A percentile compares a stretch with the other conserved stretches of the same genome.
Conservation (phyloP, 2,888 invertebrate genomes). For the Phymatocera aterrima region DNA sequence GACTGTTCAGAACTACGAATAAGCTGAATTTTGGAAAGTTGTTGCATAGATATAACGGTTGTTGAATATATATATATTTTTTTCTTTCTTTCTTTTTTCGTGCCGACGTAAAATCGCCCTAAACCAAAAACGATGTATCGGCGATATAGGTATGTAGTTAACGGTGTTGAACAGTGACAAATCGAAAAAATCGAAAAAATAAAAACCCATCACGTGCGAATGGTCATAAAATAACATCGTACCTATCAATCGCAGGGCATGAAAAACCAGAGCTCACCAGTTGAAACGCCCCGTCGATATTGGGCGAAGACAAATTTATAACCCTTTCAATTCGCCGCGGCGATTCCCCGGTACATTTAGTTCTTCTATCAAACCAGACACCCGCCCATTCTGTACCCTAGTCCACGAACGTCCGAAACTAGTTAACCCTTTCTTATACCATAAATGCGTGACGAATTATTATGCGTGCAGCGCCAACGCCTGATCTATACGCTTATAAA, state of each 20-base stretch:
- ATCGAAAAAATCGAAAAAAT: no score
- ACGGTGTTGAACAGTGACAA: background rate
- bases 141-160: background rate
- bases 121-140: background rate
- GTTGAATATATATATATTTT: no score
- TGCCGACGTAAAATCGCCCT: background rate
- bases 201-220: slow-evolving; percentile 13
- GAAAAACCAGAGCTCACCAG: background rate
- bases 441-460: slow-evolving; percentile 33
- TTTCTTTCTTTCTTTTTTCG: background rate
- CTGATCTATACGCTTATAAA: background rate
- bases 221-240: slow-evolving; percentile 1
- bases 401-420: slow-evolving; percentile 33
- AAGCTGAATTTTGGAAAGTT: no score
- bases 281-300: slow-evolving; percentile 41
- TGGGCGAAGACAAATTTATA: slow-evolving; percentile 54
- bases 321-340: slow-evolving; percentile 62
- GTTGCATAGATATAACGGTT: no score
- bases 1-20: no score
- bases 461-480: background rate
- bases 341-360: slow-evolving; percentile 53
- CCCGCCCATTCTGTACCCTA: slow-evolving; percentile 19
- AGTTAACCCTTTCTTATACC: slow-evolving; percentile 42
- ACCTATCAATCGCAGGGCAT: background rate
- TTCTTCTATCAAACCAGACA: slow-evolving; percentile 9